Evolutionary conservation across 2,797 vertebrate species (phyloP).

Genomic region (Aplochiton taeniatus): DNA sequence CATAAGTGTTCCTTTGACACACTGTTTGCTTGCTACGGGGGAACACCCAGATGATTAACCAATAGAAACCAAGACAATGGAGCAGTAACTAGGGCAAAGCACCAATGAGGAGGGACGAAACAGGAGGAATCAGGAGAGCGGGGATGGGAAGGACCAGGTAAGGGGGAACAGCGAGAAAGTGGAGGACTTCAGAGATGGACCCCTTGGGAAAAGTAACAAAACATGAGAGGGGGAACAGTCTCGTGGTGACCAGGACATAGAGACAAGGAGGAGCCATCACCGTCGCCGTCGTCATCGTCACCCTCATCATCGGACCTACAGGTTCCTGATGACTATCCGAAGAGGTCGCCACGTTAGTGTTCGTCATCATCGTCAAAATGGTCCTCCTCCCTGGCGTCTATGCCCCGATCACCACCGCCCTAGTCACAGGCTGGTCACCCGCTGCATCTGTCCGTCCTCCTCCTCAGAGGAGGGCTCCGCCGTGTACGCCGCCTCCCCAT

Average conservation of each 20-base stretch:
- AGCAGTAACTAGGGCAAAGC: slow-evolving; percentile 51
- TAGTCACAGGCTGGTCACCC: slow-evolving; percentile 95
- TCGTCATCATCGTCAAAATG: slow-evolving; percentile 2
- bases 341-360: slow-evolving; percentile 23
- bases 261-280: slow-evolving; percentile 74
- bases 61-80: slow-evolving; percentile 58
- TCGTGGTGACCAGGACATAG: slow-evolving; percentile 77
- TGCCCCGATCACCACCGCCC: slow-evolving; percentile 82
- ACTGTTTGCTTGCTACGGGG: slow-evolving; percentile 72
- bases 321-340: slow-evolving; percentile 21
- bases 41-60: slow-evolving; percentile 60
- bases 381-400: slow-evolving; percentile 71
- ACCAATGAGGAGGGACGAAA: slow-evolving; percentile 65
- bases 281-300: slow-evolving; percentile 32
- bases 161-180: slow-evolving; percentile 21
- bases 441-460: slow-evolving; percentile 93
- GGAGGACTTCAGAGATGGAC: slow-evolving; percentile 51
- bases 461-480: slow-evolving; percentile 83
- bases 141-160: slow-evolving; percentile 30
- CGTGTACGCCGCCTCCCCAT: slow-evolving; percentile 82
- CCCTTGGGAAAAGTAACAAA: slow-evolving; percentile 68
- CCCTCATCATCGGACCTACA: slow-evolving; percentile 10
- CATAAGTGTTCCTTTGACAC: slow-evolving; percentile 76
- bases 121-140: slow-evolving; percentile 24
- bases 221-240: slow-evolving; percentile 48